Evolutionary conservation across 2,888 invertebrate genomes (phyloP), one percentile per base, ranked within the genome.

Genomic region (Phengaris arion): DNA sequence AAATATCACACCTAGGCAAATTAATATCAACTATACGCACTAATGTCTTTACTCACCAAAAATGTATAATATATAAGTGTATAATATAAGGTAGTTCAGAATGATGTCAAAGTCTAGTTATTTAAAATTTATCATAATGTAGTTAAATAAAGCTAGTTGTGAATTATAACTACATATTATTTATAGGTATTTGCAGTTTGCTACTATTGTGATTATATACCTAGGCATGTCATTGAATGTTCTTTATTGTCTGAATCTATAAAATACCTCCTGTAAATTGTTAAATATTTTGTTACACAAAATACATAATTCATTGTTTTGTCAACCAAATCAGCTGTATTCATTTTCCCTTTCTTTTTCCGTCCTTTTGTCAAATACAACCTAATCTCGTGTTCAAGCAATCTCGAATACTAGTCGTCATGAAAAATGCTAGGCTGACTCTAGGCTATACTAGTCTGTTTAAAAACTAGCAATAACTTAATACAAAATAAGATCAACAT

Each of bases 401-500:
- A 35, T 35, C 35, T 4, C 35, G 2, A 35, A 35, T 35, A 35
- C 35, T 35, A 35, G 35, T 35, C 35, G 4, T 35, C 3, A 35
- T 35, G 4, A 35, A 3, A 35, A 22, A 22, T 0, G 22, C 22
- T 22, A 22, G 22, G 1, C 0, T 46, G 48, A 48, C 8, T 48
- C 48, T 48, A 59, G 57, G 7, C 9, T 22, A 64, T 6, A 13
- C 6, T 45, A 2, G 13, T 10, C 7, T 35, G 64, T 22, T 35
- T 12, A 10, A 52, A 52, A 64, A 64, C n/a, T 59, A 51, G 52
- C 10, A 72, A 54, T 48, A 57, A 48, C 45, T n/a, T n/a, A 46
- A 52, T 46, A 55, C 48, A 51, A 51, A 48, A 52, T 72, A 52
- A 54, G 81, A 85, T 85, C 84, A 87, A 87, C 85, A 84, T 82